Percentiles rank a stretch among this genome's conserved stretches.
Conservation (phyloP, 1,140 invertebrate genomes). For the Phthorimaea operculella region DNA sequence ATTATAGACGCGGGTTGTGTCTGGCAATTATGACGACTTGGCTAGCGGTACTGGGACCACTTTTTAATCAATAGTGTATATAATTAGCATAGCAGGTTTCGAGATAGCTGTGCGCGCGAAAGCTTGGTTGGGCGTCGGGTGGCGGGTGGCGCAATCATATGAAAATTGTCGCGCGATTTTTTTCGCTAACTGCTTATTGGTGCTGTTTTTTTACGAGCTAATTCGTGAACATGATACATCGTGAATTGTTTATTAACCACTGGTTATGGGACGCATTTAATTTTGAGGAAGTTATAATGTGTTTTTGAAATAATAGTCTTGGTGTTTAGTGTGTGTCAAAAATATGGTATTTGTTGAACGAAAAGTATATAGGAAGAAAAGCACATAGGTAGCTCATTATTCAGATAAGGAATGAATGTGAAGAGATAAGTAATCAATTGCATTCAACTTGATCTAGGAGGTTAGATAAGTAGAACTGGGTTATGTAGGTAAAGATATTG, state of each 20-base stretch:
- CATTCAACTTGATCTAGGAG: no score
- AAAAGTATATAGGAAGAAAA: no score
- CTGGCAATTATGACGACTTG: conserved; percentile 51
- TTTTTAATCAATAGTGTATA: conserved; percentile 47
- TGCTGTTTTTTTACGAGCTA: neutral
- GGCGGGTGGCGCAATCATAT: neutral
- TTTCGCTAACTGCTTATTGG: neutral
- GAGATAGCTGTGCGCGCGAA: neutral
- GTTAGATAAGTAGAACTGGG: no score
- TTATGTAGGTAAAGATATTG: no score
- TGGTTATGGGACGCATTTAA: neutral
- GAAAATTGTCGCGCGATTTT: neutral
- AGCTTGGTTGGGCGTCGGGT: neutral
- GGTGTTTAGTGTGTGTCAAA: no score
- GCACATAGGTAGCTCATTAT: no score
- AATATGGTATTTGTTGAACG: no score
- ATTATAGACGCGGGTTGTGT: conserved; percentile 28
- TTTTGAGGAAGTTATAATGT: no score
- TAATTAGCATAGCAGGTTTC: conserved; percentile 53
- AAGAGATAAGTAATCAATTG: no score
- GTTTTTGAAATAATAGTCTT: no score
- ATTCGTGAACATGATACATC: neutral
- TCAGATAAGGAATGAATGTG: no score
- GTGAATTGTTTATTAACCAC: neutral
- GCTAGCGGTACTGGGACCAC: conserved; percentile 48